Percentiles rank a stretch among this genome's conserved stretches.
Evolutionary conservation across 2,113 vertebrate genomes (phyloP).

Genomic region (Himantopus leucocephalus): DNA sequence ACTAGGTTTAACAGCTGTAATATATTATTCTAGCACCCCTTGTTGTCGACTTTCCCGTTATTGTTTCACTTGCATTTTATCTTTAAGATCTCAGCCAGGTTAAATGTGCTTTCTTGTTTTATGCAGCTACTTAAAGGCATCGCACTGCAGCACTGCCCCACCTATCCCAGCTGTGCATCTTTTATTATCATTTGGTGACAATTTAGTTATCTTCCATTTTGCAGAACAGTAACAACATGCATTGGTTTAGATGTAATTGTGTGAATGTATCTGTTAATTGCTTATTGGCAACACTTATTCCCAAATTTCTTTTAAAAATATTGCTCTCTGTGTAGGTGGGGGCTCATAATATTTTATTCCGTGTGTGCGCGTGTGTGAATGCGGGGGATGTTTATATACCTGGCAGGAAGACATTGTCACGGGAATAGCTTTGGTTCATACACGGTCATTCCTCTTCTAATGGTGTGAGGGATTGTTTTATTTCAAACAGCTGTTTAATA

Average conservation of each 20-base stretch:
- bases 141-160: background rate
- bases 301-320: background rate
- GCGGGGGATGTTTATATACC: background rate
- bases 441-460: background rate
- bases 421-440: background rate
- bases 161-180: background rate
- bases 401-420: background rate
- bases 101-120: constrained; percentile 59
- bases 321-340: background rate
- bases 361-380: background rate
- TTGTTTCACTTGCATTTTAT: constrained; percentile 78
- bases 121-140: background rate
- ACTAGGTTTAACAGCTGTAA: constrained; percentile 64
- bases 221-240: background rate
- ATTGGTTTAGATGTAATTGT: background rate
- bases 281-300: background rate
- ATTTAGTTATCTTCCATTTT: background rate
- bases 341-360: background rate
- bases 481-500: background rate
- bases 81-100: constrained; percentile 55
- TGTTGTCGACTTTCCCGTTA: constrained; percentile 77
- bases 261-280: background rate
- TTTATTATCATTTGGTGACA: background rate
- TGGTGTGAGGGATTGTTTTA: background rate
- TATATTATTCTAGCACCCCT: constrained; percentile 74